Percentiles rank a stretch among this genome's conserved stretches.
Conservation (phyloP, 2,797 vertebrate species). For the Syngnathus acus region DNA sequence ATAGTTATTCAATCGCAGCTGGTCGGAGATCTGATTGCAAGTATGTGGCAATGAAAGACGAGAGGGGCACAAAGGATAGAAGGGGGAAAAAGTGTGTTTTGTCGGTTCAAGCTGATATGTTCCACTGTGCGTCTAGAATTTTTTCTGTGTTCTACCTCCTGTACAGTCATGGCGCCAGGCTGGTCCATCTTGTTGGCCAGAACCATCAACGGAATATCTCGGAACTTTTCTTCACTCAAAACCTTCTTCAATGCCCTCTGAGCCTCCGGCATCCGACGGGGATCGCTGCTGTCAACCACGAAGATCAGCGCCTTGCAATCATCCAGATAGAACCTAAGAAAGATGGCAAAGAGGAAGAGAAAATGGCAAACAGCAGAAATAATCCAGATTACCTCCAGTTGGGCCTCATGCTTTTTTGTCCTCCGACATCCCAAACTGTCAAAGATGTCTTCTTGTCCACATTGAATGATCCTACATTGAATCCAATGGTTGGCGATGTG, state of each 20-base stretch:
- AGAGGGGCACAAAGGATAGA: background rate
- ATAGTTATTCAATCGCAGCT: constrained; percentile 51
- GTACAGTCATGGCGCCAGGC: constrained; percentile 59
- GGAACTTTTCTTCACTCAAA: constrained; percentile 63
- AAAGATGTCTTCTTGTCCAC: constrained; percentile 66
- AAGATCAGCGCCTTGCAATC: constrained; percentile 73
- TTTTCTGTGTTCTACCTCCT: constrained; percentile 38
- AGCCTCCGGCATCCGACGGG: constrained; percentile 66
- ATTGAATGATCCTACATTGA: constrained; percentile 79
- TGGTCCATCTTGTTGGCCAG: constrained; percentile 86
- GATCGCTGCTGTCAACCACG: constrained; percentile 78
- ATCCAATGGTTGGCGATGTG: constrained; percentile 81
- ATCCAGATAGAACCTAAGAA: constrained; percentile 69
- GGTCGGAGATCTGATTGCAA: constrained; percentile 51
- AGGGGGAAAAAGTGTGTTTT: background rate
- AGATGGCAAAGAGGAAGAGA: background rate
- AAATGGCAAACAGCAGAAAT: too few species aligned
- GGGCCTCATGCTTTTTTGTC: constrained; percentile 72
- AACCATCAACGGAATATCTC: constrained; percentile 75
- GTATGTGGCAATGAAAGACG: background rate
- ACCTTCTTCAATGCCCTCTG: constrained; percentile 62
- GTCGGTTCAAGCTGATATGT: background rate
- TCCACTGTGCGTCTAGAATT: background rate
- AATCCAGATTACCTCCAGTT: constrained; percentile 70
- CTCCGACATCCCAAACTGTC: constrained; percentile 83